Evolutionary conservation across 2,797 vertebrate species (phyloP), one percentile per base, ranked within the genome.

Genomic region (Tinamus major): DNA sequence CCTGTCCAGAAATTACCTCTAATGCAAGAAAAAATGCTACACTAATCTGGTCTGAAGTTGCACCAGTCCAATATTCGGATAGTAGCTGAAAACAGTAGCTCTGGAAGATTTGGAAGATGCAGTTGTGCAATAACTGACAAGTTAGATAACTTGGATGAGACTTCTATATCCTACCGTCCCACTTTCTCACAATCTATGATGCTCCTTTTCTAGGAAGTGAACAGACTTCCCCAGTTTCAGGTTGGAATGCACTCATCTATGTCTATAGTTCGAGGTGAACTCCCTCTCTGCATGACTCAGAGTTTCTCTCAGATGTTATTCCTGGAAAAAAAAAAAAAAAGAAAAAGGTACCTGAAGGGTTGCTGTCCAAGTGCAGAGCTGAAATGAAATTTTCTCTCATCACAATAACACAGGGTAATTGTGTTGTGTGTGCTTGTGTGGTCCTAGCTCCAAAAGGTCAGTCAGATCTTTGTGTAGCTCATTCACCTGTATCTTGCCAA

Each of bases 331-430:
- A 85, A 71, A 83, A 29, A 18, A 11, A 19, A 20, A 29, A 18
- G 7, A 19, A 20, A n/a, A 49, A 80, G 24, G 15, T 37, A 85
- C 74, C 85, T 41, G 74, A 95, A 91, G 59, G 59, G 39, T 89
- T 87, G 41, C 64, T 0, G 0, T 78, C 89, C 87, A 46, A 10
- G 35, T 76, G 56, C 70, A 74, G 74, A 84, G 39, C 5, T 79
- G 51, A 85, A 87, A 91, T 87, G 19, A 93, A 44, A 24, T 95
- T 92, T 91, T 83, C 61, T 92, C 56, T 94, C 74, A 51, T 79
- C 87, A 79, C 42, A 85, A 21, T 70, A 80, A 76, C 85, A 81
- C n/a, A 39, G 85, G 39, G 67, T 84, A 93, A 91, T 92, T 89
- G 74, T 42, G 70, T 91, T 93, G 82, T 74, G 89, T 79, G 59